Conservation (phyloP, 1,140 invertebrate species). For the Zeugodacus cucurbitae region DNA sequence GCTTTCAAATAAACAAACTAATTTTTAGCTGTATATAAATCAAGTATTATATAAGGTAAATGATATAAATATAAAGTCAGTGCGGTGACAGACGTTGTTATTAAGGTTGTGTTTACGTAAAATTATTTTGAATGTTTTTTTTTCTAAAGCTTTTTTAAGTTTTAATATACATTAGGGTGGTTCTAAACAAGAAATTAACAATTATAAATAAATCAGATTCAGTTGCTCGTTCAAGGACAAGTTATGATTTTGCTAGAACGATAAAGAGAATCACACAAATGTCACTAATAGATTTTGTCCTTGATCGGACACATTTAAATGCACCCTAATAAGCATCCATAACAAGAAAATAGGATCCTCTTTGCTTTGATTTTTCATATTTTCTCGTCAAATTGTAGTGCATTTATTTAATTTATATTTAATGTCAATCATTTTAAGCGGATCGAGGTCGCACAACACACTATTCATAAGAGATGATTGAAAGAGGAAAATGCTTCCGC, state of each 20-base stretch:
- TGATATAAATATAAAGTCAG: not conserved
- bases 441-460: not conserved
- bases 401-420: not conserved
- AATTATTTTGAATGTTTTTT: too few relatives aligned
- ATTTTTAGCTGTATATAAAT: not conserved
- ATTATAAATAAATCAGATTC: too few relatives aligned
- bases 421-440: constrained; percentile 5
- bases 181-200: too few relatives aligned
- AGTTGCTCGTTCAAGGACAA: too few relatives aligned
- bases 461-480: not conserved
- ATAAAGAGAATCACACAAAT: too few relatives aligned
- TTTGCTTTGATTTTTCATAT: not conserved
- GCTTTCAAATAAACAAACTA: constrained; percentile 5
- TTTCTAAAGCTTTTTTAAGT: too few relatives aligned
- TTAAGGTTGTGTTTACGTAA: not conserved
- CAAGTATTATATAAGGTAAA: not conserved
- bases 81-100: not conserved
- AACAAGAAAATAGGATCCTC: too few relatives aligned
- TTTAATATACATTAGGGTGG: too few relatives aligned
- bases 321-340: too few relatives aligned
- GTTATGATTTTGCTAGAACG: too few relatives aligned
- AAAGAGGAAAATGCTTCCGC: not conserved
- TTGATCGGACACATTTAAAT: too few relatives aligned
- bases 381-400: not conserved
- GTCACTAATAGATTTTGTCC: too few relatives aligned